Evolutionary conservation across 2,888 invertebrate species (phyloP), one percentile per base, ranked within the genome.

Genomic region (Priocnemis perturbator): DNA sequence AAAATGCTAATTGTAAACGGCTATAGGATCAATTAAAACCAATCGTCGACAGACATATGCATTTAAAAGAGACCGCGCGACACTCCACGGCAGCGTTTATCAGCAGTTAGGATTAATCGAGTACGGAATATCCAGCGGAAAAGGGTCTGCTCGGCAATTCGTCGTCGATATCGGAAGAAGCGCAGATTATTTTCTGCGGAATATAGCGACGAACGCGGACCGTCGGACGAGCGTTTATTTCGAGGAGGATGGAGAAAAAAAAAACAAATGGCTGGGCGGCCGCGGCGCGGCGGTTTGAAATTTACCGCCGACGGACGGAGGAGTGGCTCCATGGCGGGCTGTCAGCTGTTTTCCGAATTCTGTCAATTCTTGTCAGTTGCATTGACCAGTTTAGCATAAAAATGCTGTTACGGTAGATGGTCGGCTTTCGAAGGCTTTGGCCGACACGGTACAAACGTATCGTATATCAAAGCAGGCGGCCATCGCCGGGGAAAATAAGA

Each of bases 381-480:
- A 71, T 73, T 73, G 78, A 73, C 71, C 81, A 82, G 77, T 83
- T 84, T 78, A 78, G 81, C 81, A 82, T 81, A 82, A 85, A 84
- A 84, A 83, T 76, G 77, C 76, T 80, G 81, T 79, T 80, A 80
- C 76, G 76, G 72, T 76, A 69, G 77, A 81, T 80, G 81, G 79
- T 76, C 81, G 76, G 80, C 81, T 84, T 84, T 83, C 83, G 79
- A 83, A 79, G 75, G 78, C 77, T 78, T 73, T 76, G 75, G 74
- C 73, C 82, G 79, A 77, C 80, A 74, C 78, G 80, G 77, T 79
- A 82, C 81, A 85, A 83, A 83, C 81, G 84, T 85, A 85, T 85
- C 85, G 79, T 81, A 83, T 85, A 82, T 85, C 85, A 85, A 85
- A 85, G 85, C 81, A 65, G 82, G 79, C 75, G 79, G 73, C 73